phyloP scores from a whole-genome alignment of 2,113 vertebrate species.

The Tylochromis polylepis region DNA sequence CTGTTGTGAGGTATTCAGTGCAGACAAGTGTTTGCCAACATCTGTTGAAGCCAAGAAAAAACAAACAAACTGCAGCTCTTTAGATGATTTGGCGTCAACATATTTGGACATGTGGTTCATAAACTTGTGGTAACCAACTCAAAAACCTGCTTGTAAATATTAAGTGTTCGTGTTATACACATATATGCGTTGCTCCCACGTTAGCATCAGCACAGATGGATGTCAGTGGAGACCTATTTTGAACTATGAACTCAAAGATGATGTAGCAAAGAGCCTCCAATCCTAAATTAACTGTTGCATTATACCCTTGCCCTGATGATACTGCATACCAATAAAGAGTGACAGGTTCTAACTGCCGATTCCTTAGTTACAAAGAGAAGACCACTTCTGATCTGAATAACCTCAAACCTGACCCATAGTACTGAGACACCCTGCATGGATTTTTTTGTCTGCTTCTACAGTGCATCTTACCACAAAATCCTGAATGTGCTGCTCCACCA shows the following conservation, averaged over 20 bases:
- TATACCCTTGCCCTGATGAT: neutral
- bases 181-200: neutral
- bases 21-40: neutral
- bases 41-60: neutral
- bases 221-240: neutral
- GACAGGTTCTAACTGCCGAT: neutral
- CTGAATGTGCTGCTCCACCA: constrained; percentile 98
- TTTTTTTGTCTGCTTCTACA: neutral
- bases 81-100: neutral
- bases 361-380: neutral
- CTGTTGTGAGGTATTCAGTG: neutral
- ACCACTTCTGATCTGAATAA: neutral
- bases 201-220: neutral
- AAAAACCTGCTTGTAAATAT: neutral
- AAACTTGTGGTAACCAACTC: neutral
- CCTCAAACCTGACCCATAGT: neutral
- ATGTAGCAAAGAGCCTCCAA: neutral
- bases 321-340: neutral
- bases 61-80: neutral
- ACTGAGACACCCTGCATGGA: neutral
- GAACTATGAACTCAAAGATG: neutral
- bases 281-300: neutral
- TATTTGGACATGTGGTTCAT: neutral
- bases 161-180: neutral
- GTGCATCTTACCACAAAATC: constrained; percentile 85